A percentile compares a stretch with the other conserved stretches of the same genome.
These are phyloP conservation scores for Lanistes nyassanus DNA, from an alignment of 1,140 invertebrate genomes.

Conservation along the genomic window DNA sequence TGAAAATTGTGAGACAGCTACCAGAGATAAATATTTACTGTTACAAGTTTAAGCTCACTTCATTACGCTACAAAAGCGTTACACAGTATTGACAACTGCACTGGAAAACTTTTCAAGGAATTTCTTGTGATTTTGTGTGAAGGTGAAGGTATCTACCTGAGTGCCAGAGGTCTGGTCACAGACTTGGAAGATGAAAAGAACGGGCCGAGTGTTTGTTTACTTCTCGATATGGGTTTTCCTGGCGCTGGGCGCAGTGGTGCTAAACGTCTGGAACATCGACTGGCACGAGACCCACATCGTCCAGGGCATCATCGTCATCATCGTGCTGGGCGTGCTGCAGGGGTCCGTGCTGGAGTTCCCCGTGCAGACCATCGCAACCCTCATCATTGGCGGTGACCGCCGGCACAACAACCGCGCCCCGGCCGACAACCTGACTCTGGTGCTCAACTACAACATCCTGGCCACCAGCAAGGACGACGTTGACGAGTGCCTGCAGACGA, in stretches of 20 bases:
- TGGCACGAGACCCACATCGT: constrained; percentile 49
- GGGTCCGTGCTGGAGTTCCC: constrained; percentile 56
- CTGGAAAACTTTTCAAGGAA: background rate
- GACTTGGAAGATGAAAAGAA: constrained; percentile 36
- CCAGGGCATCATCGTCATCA: constrained; percentile 46
- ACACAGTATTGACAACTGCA: background rate
- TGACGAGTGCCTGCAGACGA: constrained; percentile 54
- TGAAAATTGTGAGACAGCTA: too few relatives aligned
- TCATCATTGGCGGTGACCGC: constrained; percentile 49
- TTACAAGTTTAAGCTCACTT: too few relatives aligned
- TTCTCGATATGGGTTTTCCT: constrained; percentile 50
- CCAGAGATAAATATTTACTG: too few relatives aligned
- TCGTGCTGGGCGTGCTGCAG: constrained; percentile 52
- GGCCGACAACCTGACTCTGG: constrained; percentile 43
- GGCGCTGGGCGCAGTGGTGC: constrained; percentile 33
- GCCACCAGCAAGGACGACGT: constrained; percentile 55
- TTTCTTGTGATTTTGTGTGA: background rate
- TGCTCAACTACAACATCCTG: constrained; percentile 60
- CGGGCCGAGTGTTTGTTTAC: constrained; percentile 43
- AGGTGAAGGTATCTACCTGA: background rate
- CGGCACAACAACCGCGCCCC: constrained; percentile 31
- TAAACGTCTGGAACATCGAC: constrained; percentile 56
- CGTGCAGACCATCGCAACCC: constrained; percentile 51
- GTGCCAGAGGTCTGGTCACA: background rate
- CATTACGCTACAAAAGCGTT: too few relatives aligned